These are phyloP conservation scores for Drosophila mojavensis DNA, from an alignment of 1,140 invertebrate species.

Conservation along the genomic window DNA sequence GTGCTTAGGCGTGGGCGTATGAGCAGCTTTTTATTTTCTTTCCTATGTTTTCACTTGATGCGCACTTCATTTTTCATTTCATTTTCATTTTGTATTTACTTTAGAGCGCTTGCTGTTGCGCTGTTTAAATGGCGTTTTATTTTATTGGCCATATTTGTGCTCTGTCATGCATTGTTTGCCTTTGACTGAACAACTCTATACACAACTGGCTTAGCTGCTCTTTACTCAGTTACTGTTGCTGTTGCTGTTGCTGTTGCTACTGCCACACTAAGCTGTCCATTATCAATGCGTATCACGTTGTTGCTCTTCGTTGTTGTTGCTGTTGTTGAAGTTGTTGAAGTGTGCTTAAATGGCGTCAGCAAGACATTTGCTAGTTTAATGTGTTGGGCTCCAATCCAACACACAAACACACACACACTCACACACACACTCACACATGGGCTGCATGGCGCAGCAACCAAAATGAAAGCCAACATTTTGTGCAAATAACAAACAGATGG, in stretches of 20 bases:
- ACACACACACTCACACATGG: background rate
- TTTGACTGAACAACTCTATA: slow-evolving; percentile 50
- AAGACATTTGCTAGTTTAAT: slow-evolving; percentile 74
- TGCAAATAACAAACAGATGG: slow-evolving; percentile 48
- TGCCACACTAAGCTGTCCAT: slow-evolving; percentile 57
- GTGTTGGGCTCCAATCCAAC: slow-evolving; percentile 44
- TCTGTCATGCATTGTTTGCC: slow-evolving; percentile 76
- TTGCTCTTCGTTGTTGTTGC: slow-evolving; percentile 47
- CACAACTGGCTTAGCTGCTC: slow-evolving; percentile 27
- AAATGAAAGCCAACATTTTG: slow-evolving; percentile 63
- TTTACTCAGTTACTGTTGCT: slow-evolving; percentile 27
- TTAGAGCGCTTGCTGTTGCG: slow-evolving; percentile 34
- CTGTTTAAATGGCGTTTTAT: slow-evolving; percentile 76
- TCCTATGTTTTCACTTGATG: slow-evolving; percentile 36
- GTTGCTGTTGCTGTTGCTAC: slow-evolving; percentile 44
- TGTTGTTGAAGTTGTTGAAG: slow-evolving; percentile 63
- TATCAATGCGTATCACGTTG: slow-evolving; percentile 81
- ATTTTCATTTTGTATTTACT: slow-evolving; percentile 22
- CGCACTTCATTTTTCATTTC: slow-evolving; percentile 34
- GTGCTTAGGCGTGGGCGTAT: slow-evolving; percentile 55
- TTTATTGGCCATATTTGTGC: slow-evolving; percentile 81
- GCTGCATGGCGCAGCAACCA: slow-evolving; percentile 33
- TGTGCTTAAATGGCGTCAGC: slow-evolving; percentile 79
- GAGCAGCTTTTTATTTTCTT: slow-evolving; percentile 13
- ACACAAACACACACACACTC: background rate